Percentiles rank a stretch among this genome's conserved stretches.
These are phyloP conservation scores for Coranthus polyacanthus DNA, from an alignment of 2,797 vertebrate species.

Conservation along the genomic window DNA sequence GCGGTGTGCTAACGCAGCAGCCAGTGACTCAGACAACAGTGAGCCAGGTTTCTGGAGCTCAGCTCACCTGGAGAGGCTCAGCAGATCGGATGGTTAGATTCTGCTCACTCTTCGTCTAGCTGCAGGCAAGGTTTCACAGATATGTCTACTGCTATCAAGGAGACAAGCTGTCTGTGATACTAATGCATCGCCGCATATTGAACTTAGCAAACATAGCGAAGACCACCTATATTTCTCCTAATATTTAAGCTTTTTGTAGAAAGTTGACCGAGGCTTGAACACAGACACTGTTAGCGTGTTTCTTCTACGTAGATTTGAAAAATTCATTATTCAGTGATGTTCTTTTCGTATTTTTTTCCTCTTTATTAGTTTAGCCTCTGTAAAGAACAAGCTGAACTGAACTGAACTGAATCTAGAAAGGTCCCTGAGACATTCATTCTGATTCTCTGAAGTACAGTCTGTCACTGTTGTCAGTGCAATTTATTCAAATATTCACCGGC, in stretches of 20 bases:
- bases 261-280: too few species aligned
- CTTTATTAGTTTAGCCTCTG: too few species aligned
- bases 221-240: not conserved
- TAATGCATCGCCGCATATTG: slow-evolving; percentile 54
- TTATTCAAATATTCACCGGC: slow-evolving; percentile 78
- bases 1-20: slow-evolving; percentile 53
- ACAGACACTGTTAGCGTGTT: too few species aligned
- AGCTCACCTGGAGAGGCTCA: slow-evolving; percentile 68
- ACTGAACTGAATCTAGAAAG: slow-evolving; percentile 48
- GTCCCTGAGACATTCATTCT: slow-evolving; percentile 70
- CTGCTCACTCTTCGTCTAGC: slow-evolving; percentile 61
- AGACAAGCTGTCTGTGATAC: slow-evolving; percentile 65
- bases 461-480: slow-evolving; percentile 72
- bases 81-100: slow-evolving; percentile 70
- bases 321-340: too few species aligned
- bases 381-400: too few species aligned
- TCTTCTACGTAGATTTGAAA: too few species aligned
- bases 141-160: slow-evolving; percentile 63
- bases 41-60: slow-evolving; percentile 55
- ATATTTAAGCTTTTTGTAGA: slow-evolving; percentile 16
- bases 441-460: slow-evolving; percentile 68
- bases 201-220: slow-evolving; percentile 18
- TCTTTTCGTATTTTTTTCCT: too few species aligned
- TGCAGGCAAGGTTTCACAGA: slow-evolving; percentile 69
- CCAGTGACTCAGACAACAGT: slow-evolving; percentile 66